These are phyloP conservation scores for Odontamblyopus rebecca DNA, from an alignment of 2,797 vertebrate species.

Conservation along the genomic window DNA sequence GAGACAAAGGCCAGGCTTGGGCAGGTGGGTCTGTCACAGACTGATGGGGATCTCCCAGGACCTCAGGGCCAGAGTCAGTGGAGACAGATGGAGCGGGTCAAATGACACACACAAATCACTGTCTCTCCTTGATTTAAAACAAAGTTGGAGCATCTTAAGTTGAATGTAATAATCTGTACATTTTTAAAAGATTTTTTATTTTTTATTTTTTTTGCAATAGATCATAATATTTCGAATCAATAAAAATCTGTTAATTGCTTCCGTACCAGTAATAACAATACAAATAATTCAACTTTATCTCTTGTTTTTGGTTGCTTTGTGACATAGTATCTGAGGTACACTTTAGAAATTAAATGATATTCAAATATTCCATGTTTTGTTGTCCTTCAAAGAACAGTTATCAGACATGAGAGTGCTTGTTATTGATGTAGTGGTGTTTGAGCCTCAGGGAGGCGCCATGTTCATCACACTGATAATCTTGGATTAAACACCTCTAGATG, in stretches of 20 bases:
- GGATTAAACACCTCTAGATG: slow-evolving; percentile 40
- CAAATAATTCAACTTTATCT: too few relatives aligned
- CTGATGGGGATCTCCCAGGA: slow-evolving; percentile 2
- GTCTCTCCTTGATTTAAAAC: background rate
- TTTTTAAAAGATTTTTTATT: too few relatives aligned
- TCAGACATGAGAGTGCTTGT: background rate
- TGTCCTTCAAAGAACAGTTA: background rate
- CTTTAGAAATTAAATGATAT: background rate
- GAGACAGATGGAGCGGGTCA: background rate
- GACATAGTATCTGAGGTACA: background rate
- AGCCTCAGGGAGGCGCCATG: slow-evolving; percentile 4
- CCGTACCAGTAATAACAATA: too few relatives aligned
- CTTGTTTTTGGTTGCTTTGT: background rate
- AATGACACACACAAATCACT: background rate
- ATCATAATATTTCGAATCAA: too few relatives aligned
- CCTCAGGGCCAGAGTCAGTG: background rate
- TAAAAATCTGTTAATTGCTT: too few relatives aligned
- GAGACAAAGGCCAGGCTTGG: background rate
- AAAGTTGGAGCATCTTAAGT: background rate
- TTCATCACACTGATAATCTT: slow-evolving; percentile 22
- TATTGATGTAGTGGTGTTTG: slow-evolving; percentile 5
- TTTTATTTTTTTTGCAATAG: too few relatives aligned
- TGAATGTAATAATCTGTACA: too few relatives aligned
- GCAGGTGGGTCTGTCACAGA: slow-evolving; percentile 4
- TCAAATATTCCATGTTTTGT: background rate